Base-by-base conservation (phyloP, 2,888 invertebrate genomes). In the Epsilonema sp. region DNA sequence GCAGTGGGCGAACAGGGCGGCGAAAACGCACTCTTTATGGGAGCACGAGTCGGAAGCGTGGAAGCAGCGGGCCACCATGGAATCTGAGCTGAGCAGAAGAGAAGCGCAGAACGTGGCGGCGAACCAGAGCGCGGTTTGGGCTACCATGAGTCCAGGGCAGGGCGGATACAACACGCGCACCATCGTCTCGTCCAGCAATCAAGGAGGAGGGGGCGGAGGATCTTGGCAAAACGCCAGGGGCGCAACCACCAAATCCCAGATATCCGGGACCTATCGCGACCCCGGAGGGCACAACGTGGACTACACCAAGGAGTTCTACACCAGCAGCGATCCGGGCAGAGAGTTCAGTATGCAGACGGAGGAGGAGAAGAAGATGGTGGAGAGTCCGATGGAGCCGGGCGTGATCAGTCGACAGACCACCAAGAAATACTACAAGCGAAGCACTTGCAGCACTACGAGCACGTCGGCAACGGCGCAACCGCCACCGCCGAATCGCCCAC, bases 391-490 rank as follows among this genome's bases (percentile, higher is more conserved):
- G 37, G 31, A 47, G 43, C 47, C 47, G 21, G 47, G 47, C 20
- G 47, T 47, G 21, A 37, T 47, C 25, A 19, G 21, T 2, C 42
- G 47, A 11, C 47, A 47, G 20, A 42, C 42, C 13, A 47, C 47
- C 25, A 47, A 42, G 22, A 47, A 47, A 24, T 47, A 47, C 38
- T 47, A 47, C 43, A 47, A 47, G 26, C 25, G 31, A 25, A 20
- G 26, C 16, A 47, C 47, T 19, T 3, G 42, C 16, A 26, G 25
- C 36, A 47, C 26, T 22, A 20, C 16, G 19, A 26, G 2, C 5
- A 42, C 37, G 16, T 42, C 47, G 19, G 16, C 37, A 23, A 16
- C 11, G 31, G 16, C 31, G 8, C 31, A 31, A 16, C 11, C 31
- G 8, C 31, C 31, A 16, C 31, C 31, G n/a, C n/a, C n/a, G n/a